Evolutionary conservation across 2,888 invertebrate species (phyloP), one percentile per base, ranked within the genome.

Genomic region (Thymelicus acteon): DNA sequence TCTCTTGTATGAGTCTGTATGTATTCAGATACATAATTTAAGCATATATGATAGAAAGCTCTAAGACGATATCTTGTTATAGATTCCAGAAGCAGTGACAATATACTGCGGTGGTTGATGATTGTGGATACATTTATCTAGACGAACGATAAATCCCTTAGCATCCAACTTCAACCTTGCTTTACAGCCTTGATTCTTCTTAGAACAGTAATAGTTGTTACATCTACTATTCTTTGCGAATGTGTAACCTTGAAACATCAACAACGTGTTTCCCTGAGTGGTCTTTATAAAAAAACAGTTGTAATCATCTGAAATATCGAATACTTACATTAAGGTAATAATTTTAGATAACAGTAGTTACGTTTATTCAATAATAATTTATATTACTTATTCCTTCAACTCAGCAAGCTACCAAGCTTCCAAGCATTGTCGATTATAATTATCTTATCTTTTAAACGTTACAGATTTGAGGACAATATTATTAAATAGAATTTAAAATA

Each of bases 231-330:
- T 75, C 69, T 76, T 77, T 0, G 76, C 80, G 68, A 77, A 84
- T 0, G 82, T 83, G 64, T 78, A 83, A 0, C 76, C 76, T 6
- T 79, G 68, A n/a, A 75, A 73, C 80, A 84, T 79, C 0, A 82
- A 63, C 47, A 85, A 72, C 13, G 72, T 72, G 10, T 76, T 74
- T 0, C 78, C 75, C 47, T 48, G 69, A 13, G 44, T 7, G 0
- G 74, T 75, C n/a, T 79, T 79, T 69, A 83, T 81, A 72, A 83
- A 79, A 72, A 75, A 72, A 68, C 79, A 82, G 3, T 65, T 61
- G 24, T 62, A 75, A 0, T 72, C 79, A 19, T 19, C 19, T 65
- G 80, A 82, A 72, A 57, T 39, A 13, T 19, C 19, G 2, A 19
- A 19, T 19, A 19, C 19, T 19, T 19, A 19, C 0, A 19, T 19